Conservation (phyloP, 2,888 invertebrate species). For the Ptycholaimellus sp. region DNA sequence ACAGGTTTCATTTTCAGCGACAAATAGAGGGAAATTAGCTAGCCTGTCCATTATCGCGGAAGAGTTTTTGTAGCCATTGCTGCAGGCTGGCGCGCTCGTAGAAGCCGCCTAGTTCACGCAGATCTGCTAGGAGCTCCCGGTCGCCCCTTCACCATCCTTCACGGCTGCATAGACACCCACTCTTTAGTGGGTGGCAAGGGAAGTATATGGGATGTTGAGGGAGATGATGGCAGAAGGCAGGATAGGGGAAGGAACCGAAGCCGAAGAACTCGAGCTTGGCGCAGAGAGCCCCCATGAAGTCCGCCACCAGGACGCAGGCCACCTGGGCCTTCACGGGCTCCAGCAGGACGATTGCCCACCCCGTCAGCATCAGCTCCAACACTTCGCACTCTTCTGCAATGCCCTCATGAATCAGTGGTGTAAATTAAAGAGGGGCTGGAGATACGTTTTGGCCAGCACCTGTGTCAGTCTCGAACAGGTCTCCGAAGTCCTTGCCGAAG, state of each 20-base stretch:
- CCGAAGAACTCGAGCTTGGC: constrained; percentile 16
- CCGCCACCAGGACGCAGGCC: constrained; percentile 10
- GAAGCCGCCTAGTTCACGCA: constrained; percentile 34
- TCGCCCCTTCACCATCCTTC: constrained; percentile 22
- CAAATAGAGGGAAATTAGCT: too few species aligned
- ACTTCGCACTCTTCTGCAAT: constrained; percentile 4
- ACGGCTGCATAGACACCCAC: constrained; percentile 16
- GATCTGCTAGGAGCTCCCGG: constrained; percentile 23
- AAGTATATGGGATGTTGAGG: too few species aligned
- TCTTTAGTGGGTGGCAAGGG: too few species aligned
- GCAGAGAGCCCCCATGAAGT: constrained; percentile 15
- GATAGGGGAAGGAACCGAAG: constrained; percentile 14
- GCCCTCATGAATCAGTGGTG: not conserved
- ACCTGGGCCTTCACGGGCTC: constrained; percentile 12
- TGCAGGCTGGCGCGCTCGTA: constrained; percentile 67
- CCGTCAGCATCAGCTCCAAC: constrained; percentile 2
- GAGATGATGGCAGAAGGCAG: constrained; percentile 11
- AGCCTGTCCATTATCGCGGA: constrained; percentile 59
- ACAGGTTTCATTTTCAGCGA: too few species aligned
- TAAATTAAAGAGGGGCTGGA: too few species aligned
- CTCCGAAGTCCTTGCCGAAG: constrained; percentile 4
- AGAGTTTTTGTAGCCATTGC: constrained; percentile 71
- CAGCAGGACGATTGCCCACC: constrained; percentile 9
- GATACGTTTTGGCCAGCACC: constrained; percentile 5
- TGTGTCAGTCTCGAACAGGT: constrained; percentile 2